Base-by-base conservation (phyloP, 1,140 invertebrate genomes). In the Reticulitermes speratus region DNA sequence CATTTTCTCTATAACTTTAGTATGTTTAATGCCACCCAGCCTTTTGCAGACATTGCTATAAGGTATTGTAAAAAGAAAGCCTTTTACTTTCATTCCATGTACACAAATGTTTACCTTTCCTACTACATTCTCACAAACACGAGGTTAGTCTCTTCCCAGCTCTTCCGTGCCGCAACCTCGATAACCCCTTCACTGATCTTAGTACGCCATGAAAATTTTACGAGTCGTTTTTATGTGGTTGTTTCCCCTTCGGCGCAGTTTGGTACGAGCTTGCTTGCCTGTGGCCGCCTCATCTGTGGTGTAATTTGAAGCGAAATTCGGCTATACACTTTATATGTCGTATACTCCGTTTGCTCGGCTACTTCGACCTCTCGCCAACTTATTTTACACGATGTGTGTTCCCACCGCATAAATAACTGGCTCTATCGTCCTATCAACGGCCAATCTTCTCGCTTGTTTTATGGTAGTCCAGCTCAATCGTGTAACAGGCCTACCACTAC, bases 141-240 rank as follows among this genome's bases (percentile, higher is more conserved):
- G 0, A 16, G 25, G n/a, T 3, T 75, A 30, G 65, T n/a, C 59
- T 12, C 21, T 19, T 25, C 2, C 59, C 21, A 23, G 12, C 65
- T 75, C 65, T 16, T 30, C n/a, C 65, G n/a, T 25, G 3, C 65
- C 14, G 65, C n/a, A 75, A 75, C 65, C 65, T 75, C 25, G 65
- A 75, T 75, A 75, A 75, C 65, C 65, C 65, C n/a, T 75, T 75
- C 65, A 75, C 1, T 75, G 65, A 75, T 75, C 65, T 25, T 75
- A 75, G 65, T 75, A 75, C 25, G 65, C 65, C 65, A 75, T 75
- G 65, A 75, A 75, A 75, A 75, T 75, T 75, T 75, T 75, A 75
- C 65, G 65, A 75, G 65, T 65, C 59, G 59, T 23, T 65, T 65
- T 65, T 65, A 65, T 65, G 59, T 65, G 59, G 59, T 12, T 65